Percentiles rank a stretch among this genome's conserved stretches.
Evolutionary conservation across 2,888 invertebrate species (phyloP).

Genomic region (Diarsia dahlii): DNA sequence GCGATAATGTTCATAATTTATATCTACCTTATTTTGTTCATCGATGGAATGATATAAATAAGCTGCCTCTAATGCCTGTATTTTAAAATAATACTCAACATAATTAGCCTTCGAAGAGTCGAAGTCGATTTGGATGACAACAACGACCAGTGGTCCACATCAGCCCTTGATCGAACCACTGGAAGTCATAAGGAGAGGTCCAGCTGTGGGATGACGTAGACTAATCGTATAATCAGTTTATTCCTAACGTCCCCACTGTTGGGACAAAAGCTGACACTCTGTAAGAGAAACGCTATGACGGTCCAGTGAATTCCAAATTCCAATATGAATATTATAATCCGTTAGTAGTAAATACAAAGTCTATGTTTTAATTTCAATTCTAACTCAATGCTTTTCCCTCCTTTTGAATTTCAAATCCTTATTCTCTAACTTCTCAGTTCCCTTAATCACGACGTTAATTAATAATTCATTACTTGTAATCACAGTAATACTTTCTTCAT

Average conservation of each 20-base stretch:
- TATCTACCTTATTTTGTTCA: slow-evolving; percentile 13
- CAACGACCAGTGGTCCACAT: no score
- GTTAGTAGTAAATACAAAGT: not conserved
- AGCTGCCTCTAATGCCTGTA: not conserved
- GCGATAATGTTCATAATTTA: slow-evolving; percentile 33
- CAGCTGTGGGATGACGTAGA: no score
- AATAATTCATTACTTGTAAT: slow-evolving; percentile 17
- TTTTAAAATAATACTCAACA: not conserved
- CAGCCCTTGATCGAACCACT: no score
- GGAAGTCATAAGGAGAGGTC: no score
- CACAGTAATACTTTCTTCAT: not conserved
- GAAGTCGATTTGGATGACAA: no score
- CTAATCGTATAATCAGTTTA: not conserved
- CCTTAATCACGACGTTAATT: slow-evolving; percentile 12
- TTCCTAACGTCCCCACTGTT: not conserved
- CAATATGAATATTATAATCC: not conserved
- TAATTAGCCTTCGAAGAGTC: no score
- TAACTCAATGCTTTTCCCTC: not conserved
- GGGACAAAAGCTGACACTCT: not conserved
- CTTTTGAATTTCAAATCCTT: slow-evolving; percentile 18
- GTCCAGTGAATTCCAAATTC: not conserved
- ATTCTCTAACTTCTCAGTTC: not conserved
- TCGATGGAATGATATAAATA: slow-evolving; percentile 9
- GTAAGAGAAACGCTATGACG: not conserved
- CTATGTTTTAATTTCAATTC: not conserved